phyloP scores from a whole-genome alignment of 2,888 invertebrate genomes.

The Siphlonurus alternatus region DNA sequence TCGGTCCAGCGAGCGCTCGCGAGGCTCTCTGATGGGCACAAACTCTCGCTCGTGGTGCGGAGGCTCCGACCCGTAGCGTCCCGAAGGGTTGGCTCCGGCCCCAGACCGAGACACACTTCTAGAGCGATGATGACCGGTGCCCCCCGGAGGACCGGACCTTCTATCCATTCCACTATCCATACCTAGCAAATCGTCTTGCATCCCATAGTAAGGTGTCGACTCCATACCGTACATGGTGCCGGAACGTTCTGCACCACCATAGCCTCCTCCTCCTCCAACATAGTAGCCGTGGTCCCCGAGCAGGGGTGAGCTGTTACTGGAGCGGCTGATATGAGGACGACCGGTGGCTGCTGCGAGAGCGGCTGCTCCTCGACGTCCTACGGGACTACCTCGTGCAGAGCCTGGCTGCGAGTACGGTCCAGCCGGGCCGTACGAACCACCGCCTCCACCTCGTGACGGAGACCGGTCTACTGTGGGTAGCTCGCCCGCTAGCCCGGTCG shows the following conservation, averaged over 20 bases:
- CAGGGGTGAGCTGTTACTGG: conserved; percentile 42
- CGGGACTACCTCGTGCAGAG: conserved; percentile 11
- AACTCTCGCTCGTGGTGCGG: conserved; percentile 61
- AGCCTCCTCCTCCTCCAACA: conserved; percentile 11
- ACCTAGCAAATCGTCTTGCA: conserved; percentile 60
- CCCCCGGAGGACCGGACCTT: conserved; percentile 34
- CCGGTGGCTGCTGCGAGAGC: conserved; percentile 30
- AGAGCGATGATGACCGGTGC: conserved; percentile 55
- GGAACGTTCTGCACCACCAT: conserved; percentile 11
- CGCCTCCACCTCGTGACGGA: conserved; percentile 36
- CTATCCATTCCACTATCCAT: conserved; percentile 55
- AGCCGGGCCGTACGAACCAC: background rate
- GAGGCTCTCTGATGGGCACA: conserved; percentile 62
- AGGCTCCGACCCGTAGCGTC: conserved; percentile 17
- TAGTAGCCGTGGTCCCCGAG: conserved; percentile 32
- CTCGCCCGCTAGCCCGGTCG: conserved; percentile 44
- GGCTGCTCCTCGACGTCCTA: conserved; percentile 28
- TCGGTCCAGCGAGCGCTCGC: conserved; percentile 47
- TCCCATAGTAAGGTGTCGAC: conserved; percentile 28
- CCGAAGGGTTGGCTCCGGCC: conserved; percentile 37
- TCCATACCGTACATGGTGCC: conserved; percentile 24
- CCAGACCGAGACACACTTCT: conserved; percentile 61
- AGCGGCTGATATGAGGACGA: conserved; percentile 20
- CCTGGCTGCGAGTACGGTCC: conserved; percentile 43
- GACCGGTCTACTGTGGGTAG: conserved; percentile 81